Percentiles rank a stretch among this genome's conserved stretches.
Conservation (phyloP, 2,113 vertebrate genomes). For the Paraplagusia blochii region DNA sequence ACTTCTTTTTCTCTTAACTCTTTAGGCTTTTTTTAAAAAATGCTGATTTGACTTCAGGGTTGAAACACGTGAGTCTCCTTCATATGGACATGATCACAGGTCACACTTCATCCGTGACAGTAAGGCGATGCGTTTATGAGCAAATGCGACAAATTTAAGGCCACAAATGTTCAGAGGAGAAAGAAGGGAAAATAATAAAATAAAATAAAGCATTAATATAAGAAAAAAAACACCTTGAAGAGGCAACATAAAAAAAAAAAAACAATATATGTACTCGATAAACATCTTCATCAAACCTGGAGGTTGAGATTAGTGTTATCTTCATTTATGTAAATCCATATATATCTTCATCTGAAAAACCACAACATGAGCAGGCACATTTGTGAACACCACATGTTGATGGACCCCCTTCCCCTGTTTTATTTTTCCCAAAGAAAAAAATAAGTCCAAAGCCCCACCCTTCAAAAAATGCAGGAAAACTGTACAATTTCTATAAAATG, state of each 20-base stretch:
- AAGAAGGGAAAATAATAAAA: constrained; percentile 10
- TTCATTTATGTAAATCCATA: constrained; percentile 70
- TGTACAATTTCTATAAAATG: constrained; percentile 99
- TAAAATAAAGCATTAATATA: constrained; percentile 36
- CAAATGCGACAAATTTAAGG: constrained; percentile 32
- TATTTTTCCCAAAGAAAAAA: constrained; percentile 48
- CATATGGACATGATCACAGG: constrained; percentile 52
- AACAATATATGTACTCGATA: constrained; percentile 42
- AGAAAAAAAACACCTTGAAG: constrained; percentile 28
- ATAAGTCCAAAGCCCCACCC: constrained; percentile 31
- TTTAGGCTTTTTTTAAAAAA: constrained; percentile 28
- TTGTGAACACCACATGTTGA: constrained; percentile 64
- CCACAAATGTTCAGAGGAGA: not conserved
- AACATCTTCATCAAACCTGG: constrained; percentile 60
- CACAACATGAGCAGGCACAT: constrained; percentile 65
- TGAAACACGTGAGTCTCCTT: constrained; percentile 52
- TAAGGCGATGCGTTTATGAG: constrained; percentile 38
- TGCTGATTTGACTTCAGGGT: constrained; percentile 59
- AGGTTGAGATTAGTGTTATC: constrained; percentile 73
- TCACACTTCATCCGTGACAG: constrained; percentile 46
- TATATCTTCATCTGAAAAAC: constrained; percentile 70
- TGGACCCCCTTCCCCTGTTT: constrained; percentile 57
- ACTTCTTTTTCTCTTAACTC: constrained; percentile 52
- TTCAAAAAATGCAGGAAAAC: constrained; percentile 72
- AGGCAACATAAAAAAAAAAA: constrained; percentile 40